These are phyloP conservation scores for Jacana jacana DNA, from an alignment of 2,113 vertebrate genomes.

Conservation along the genomic window DNA sequence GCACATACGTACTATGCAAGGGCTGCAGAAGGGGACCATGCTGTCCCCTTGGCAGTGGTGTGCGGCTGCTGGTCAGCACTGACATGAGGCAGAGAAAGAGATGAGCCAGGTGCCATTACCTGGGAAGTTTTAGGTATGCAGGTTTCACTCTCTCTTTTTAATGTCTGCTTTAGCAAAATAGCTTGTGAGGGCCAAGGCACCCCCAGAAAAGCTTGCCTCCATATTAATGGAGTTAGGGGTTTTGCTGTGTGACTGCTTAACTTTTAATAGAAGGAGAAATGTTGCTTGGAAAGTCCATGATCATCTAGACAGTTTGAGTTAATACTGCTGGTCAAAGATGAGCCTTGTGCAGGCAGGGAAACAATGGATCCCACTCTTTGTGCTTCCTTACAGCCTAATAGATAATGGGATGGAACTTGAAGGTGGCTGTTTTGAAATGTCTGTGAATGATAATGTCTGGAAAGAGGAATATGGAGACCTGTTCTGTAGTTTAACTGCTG, in stretches of 20 bases:
- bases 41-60: not conserved
- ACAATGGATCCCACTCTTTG: not conserved
- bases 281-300: not conserved
- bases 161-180: not conserved
- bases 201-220: not conserved
- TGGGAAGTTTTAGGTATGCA: not conserved
- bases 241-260: not conserved
- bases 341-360: not conserved
- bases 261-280: not conserved
- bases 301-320: not conserved
- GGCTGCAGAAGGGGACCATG: not conserved
- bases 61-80: not conserved
- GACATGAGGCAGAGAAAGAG: not conserved
- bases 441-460: not conserved
- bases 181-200: not conserved
- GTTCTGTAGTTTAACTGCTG: not conserved
- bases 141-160: not conserved
- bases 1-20: fast-evolving
- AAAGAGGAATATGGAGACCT: not conserved
- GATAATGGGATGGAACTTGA: not conserved
- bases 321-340: not conserved
- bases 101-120: not conserved
- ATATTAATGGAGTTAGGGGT: not conserved
- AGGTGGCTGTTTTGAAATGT: not conserved
- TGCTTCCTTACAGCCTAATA: not conserved